Conservation (phyloP, 2,113 vertebrate species). For the Cyprinodon tularosa region DNA sequence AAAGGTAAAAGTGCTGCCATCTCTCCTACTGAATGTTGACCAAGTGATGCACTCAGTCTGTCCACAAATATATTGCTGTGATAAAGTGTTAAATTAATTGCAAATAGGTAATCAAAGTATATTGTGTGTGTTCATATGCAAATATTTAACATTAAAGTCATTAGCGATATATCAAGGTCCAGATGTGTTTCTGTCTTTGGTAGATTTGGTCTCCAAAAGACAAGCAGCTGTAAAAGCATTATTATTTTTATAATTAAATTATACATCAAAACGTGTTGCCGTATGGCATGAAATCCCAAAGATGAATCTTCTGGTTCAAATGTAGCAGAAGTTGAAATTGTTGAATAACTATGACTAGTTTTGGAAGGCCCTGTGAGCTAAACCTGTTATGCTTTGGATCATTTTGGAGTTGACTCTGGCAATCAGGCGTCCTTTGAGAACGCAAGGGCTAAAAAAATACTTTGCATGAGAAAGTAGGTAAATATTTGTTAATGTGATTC, state of each 20-base stretch:
- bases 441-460: constrained; percentile 44
- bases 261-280: not conserved
- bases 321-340: too few species aligned
- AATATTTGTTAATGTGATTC: constrained; percentile 27
- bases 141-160: not conserved
- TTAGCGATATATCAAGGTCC: not conserved
- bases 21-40: constrained; percentile 46
- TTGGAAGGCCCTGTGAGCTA: constrained; percentile 14
- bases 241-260: not conserved
- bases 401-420: constrained; percentile 34
- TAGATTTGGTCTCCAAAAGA: too few species aligned
- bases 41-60: constrained; percentile 38
- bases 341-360: constrained; percentile 13
- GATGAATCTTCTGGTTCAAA: too few species aligned
- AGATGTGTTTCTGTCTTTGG: not conserved
- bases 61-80: not conserved
- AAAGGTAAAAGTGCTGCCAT: constrained; percentile 63
- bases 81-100: not conserved
- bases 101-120: not conserved
- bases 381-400: constrained; percentile 40
- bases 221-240: too few species aligned
- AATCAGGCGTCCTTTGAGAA: constrained; percentile 38
- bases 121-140: not conserved
- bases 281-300: too few species aligned
- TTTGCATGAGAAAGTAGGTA: constrained; percentile 29